Percentiles rank a stretch among this genome's conserved stretches.
Evolutionary conservation across 2,113 vertebrate species (phyloP).

Genomic region (Cyprinus carpio): DNA sequence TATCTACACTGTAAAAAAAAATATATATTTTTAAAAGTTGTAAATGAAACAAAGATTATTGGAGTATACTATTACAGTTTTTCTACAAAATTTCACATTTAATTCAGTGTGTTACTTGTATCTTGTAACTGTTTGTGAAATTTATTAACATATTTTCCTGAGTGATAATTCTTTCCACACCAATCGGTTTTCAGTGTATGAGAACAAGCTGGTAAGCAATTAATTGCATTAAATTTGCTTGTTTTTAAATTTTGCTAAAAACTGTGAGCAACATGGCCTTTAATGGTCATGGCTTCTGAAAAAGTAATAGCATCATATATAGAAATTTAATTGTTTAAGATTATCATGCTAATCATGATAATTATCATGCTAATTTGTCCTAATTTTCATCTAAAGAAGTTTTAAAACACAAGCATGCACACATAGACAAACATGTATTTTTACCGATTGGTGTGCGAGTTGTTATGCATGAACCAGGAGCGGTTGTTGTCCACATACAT

Average conservation of each 20-base stretch:
- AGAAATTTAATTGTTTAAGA: background rate
- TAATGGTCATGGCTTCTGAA: background rate
- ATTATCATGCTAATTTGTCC: background rate
- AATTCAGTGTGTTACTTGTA: background rate
- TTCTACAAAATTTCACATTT: too few relatives aligned
- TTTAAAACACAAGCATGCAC: background rate
- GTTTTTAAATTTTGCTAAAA: too few relatives aligned
- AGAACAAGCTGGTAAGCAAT: too few relatives aligned
- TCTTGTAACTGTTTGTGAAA: background rate
- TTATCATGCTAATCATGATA: background rate
- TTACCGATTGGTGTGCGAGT: slow-evolving; percentile 98
- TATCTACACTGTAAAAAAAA: too few relatives aligned
- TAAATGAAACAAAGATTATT: too few relatives aligned
- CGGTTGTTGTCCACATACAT: slow-evolving; percentile 99
- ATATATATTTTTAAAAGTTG: too few relatives aligned
- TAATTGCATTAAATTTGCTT: too few relatives aligned
- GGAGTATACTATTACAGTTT: too few relatives aligned
- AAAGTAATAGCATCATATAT: background rate
- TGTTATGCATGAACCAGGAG: slow-evolving; percentile 99
- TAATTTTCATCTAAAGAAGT: background rate
- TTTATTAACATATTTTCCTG: too few relatives aligned
- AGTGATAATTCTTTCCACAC: too few relatives aligned
- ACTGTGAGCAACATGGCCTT: background rate
- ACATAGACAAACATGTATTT: background rate
- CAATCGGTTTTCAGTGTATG: background rate